A percentile compares a stretch with the other conserved stretches of the same genome.
Evolutionary conservation across 2,888 invertebrate species (phyloP).

Genomic region (Drosophila mimica): DNA sequence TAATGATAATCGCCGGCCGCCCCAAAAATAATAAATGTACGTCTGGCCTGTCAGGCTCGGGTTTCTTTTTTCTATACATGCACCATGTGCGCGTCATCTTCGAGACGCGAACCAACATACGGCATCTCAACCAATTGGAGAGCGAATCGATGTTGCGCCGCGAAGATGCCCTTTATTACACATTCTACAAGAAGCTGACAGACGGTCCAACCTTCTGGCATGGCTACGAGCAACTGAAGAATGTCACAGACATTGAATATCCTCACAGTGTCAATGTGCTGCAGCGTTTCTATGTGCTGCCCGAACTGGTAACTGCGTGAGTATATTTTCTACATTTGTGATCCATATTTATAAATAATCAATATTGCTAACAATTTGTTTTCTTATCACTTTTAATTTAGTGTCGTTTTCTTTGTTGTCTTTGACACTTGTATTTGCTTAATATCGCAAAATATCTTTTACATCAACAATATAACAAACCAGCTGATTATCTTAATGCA

Average conservation of each 20-base stretch:
- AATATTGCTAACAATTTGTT: background rate
- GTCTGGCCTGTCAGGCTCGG: constrained; percentile 86
- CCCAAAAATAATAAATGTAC: constrained; percentile 1
- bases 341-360: background rate
- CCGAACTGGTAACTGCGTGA: constrained; percentile 89
- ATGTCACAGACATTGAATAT: constrained; percentile 92
- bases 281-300: constrained; percentile 93
- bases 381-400: background rate
- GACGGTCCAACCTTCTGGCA: constrained; percentile 88
- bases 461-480: background rate
- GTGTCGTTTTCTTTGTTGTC: background rate
- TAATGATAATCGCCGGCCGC: constrained; percentile 29
- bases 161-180: constrained; percentile 96
- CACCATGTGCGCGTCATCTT: constrained; percentile 89
- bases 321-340: constrained; percentile 13
- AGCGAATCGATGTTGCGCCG: constrained; percentile 94
- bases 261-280: constrained; percentile 92
- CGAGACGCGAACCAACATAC: constrained; percentile 94
- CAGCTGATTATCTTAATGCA: background rate
- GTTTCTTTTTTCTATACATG: constrained; percentile 87
- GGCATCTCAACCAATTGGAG: constrained; percentile 91
- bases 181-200: constrained; percentile 93
- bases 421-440: background rate
- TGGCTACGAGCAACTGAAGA: constrained; percentile 88
- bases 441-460: background rate